phyloP scores from a whole-genome alignment of 2,113 vertebrate species.

The Tyrannus savana region DNA sequence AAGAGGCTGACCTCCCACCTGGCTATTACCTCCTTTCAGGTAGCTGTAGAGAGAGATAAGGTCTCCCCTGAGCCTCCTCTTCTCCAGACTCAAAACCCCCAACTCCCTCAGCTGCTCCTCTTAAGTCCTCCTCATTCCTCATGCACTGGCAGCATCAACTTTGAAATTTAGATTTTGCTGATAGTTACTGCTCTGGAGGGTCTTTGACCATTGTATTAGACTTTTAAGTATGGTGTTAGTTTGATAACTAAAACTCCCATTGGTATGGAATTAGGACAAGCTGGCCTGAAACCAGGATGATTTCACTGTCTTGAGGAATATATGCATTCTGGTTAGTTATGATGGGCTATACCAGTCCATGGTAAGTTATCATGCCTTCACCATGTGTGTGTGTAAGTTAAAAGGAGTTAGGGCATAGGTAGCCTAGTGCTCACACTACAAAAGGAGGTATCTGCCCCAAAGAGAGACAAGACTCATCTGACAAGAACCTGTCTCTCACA shows the following conservation, averaged over 20 bases:
- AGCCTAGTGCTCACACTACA: neutral
- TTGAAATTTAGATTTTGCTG: neutral
- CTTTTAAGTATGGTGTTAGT: neutral
- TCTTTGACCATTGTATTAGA: neutral
- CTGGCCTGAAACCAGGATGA: neutral
- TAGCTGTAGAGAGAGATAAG: neutral
- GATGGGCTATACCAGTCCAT: neutral
- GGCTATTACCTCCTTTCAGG: neutral
- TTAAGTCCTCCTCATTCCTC: neutral
- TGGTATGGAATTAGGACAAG: neutral
- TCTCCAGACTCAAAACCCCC: neutral
- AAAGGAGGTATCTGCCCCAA: neutral
- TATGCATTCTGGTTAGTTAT: neutral
- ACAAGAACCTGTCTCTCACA: neutral
- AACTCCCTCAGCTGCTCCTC: neutral
- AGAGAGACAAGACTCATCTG: neutral
- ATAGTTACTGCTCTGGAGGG: neutral
- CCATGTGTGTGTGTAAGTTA: neutral
- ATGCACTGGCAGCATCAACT: neutral
- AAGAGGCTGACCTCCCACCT: neutral
- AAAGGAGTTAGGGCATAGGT: neutral
- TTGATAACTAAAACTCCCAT: neutral
- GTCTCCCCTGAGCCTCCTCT: neutral
- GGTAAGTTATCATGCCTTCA: neutral
- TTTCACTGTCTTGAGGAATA: neutral